These are phyloP conservation scores for Poicephalus gulielmi DNA, from an alignment of 2,113 vertebrate genomes.

Conservation along the genomic window DNA sequence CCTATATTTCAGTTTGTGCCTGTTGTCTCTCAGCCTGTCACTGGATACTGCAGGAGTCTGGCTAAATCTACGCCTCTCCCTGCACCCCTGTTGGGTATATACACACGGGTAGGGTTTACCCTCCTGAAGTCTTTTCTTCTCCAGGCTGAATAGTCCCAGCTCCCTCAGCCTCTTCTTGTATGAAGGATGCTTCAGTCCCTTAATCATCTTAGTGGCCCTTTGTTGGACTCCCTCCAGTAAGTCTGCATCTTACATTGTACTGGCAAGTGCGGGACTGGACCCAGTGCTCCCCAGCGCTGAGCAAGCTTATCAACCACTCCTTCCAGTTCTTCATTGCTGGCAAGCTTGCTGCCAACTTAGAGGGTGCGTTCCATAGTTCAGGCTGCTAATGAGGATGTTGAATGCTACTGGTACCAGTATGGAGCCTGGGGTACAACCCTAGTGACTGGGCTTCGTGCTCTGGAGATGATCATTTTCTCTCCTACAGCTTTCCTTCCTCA, in stretches of 20 bases:
- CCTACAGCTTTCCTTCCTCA: neutral
- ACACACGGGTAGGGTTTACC: neutral
- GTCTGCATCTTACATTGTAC: neutral
- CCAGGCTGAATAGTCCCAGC: neutral
- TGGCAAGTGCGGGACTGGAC: neutral
- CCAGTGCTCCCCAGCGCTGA: neutral
- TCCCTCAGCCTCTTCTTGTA: neutral
- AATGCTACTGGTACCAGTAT: neutral
- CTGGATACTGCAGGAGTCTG: neutral
- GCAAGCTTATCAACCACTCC: neutral
- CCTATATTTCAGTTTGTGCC: neutral
- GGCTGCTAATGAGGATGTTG: neutral
- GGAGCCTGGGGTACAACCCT: neutral
- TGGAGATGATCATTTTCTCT: neutral
- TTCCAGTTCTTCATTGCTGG: fast-evolving
- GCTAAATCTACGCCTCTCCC: neutral
- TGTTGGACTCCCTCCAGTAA: neutral
- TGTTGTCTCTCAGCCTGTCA: neutral
- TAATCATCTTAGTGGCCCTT: neutral
- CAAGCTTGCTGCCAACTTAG: neutral
- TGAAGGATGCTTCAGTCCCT: neutral
- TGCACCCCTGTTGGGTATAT: neutral
- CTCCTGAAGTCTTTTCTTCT: neutral
- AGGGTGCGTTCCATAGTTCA: fast-evolving
- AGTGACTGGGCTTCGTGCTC: neutral